Base-by-base conservation (phyloP, 2,797 vertebrate genomes). In the Gymnopithys bicolor region DNA sequence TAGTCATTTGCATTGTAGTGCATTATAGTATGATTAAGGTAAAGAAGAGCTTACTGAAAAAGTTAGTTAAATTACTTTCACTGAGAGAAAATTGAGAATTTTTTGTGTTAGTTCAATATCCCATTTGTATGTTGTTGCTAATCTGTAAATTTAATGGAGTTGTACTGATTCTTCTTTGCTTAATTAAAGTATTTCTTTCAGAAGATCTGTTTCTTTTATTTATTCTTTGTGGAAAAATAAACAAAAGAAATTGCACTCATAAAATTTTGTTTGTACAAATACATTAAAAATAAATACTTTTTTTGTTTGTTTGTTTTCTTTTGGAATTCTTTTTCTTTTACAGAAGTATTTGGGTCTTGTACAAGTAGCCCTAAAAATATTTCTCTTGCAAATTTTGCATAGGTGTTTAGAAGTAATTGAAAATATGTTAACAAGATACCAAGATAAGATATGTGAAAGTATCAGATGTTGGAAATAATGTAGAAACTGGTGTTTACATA, bases 311-410 rank as follows among this genome's bases (percentile, higher is more conserved):
- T 37, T 19, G 19, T 30, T 62, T 62, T 21, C 19, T 39, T 41
- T 41, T 52, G 23, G 11, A 23, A 15, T 5, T 2, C 1, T 11
- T 73, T 28, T 23, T 5, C 10, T 1, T 0, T 11, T 25, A 19
- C 9, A 59, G 19, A 28, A 11, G 27, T 19, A 67, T 7, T 24
- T 66, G 3, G 7, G 1, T 27, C 32, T 73, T 84, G 11, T 32
- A 63, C 41, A 63, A 43, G 28, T 21, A 43, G 5, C 9, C 39
- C 14, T 43, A 35, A 67, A 32, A 71, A 73, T 23, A 43, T 24
- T 43, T 16, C n/a, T 60, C 7, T 60, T 53, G 11, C 13, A 59
- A 46, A 7, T 33, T 5, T 78, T 41, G 48, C 30, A 21, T 48
- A 24, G 9, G 5, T 21, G 10, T 73, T 66, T 30, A 73, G 53